Evolutionary conservation across 2,797 vertebrate species (phyloP).

Genomic region (Peromyscus eremicus): DNA sequence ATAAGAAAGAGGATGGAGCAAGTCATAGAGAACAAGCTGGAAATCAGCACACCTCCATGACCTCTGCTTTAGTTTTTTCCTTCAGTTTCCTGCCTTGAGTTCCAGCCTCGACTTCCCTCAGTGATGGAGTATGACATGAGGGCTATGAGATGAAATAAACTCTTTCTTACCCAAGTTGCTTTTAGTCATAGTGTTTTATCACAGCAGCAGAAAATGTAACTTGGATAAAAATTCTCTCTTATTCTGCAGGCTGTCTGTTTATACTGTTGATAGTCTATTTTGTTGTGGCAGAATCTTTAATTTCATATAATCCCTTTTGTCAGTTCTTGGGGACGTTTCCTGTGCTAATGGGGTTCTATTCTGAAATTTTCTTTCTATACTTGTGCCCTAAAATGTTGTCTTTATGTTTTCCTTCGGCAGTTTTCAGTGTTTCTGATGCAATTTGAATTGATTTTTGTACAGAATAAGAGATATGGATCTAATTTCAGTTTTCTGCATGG

Average conservation of each 20-base stretch:
- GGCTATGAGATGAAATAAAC: background rate
- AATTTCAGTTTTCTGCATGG: background rate
- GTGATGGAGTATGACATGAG: background rate
- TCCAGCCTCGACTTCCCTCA: background rate
- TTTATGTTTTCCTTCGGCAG: background rate
- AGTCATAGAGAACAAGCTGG: background rate
- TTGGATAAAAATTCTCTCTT: background rate
- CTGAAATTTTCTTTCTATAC: background rate
- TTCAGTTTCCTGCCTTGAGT: background rate
- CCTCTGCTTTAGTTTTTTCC: background rate
- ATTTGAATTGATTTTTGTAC: background rate
- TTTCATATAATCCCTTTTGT: background rate
- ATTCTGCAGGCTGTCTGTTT: background rate
- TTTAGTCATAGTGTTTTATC: background rate
- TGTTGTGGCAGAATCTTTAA: background rate
- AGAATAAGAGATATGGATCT: background rate
- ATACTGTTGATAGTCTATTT: background rate
- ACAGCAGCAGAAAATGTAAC: background rate
- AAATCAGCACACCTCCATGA: background rate
- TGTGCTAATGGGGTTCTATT: background rate
- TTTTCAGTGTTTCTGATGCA: background rate
- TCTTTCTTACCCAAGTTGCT: background rate
- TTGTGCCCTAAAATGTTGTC: background rate
- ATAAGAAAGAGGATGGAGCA: background rate
- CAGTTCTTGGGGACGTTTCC: background rate